Percentiles rank a stretch among this genome's conserved stretches.
Evolutionary conservation across 1,140 invertebrate genomes (phyloP).

Genomic region (Archivesica marissinica): DNA sequence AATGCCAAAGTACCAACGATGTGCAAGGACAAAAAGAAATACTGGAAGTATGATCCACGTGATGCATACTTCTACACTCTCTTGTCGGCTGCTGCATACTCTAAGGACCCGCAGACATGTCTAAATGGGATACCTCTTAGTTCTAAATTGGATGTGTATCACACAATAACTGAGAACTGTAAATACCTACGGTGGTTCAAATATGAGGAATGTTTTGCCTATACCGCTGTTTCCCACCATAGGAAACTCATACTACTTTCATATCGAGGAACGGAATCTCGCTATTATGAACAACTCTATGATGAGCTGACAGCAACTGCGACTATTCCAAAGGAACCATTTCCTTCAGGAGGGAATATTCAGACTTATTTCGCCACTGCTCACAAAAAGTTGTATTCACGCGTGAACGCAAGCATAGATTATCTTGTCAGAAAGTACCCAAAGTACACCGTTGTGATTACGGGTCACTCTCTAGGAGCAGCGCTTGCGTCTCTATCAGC

Average conservation of each 20-base stretch:
- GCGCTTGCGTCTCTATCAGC: slow-evolving; percentile 24
- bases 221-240: background rate
- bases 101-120: background rate
- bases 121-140: background rate
- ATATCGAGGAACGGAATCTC: background rate
- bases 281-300: no score
- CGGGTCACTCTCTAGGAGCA: slow-evolving; percentile 38
- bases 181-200: background rate
- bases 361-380: slow-evolving; percentile 15
- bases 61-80: slow-evolving; percentile 1
- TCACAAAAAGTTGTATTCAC: background rate
- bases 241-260: background rate
- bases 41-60: background rate
- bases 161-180: background rate
- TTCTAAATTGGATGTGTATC: background rate
- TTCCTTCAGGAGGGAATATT: slow-evolving; percentile 2
- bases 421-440: background rate
- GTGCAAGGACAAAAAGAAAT: background rate
- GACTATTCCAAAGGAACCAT: background rate
- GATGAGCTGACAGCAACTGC: background rate
- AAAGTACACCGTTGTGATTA: background rate
- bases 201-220: slow-evolving; percentile 20
- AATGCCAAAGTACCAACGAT: background rate
- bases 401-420: background rate
- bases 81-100: slow-evolving; percentile 26